These are phyloP conservation scores for Nezara viridula DNA, from an alignment of 2,888 invertebrate genomes.

Conservation along the genomic window DNA sequence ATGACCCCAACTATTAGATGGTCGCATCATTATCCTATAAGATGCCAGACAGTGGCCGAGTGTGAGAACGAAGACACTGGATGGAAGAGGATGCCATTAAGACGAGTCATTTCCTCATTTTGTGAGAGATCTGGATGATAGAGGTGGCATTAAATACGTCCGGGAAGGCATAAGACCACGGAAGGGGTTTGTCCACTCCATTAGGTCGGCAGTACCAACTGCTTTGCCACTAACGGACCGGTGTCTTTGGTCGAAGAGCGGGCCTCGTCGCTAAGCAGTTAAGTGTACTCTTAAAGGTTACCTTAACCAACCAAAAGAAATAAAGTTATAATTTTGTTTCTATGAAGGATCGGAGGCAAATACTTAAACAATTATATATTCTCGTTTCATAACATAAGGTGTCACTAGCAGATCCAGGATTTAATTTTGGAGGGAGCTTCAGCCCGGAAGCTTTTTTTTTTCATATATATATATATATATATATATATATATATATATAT, in stretches of 20 bases:
- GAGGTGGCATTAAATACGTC: slow-evolving; percentile 11
- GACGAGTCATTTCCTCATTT: slow-evolving; percentile 41
- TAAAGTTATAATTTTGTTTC: no score
- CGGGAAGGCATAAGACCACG: slow-evolving; percentile 31
- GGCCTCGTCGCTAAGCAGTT: background rate
- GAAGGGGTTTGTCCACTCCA: slow-evolving; percentile 29
- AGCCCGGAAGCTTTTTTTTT: no score
- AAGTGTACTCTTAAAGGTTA: background rate
- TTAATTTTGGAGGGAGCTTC: no score
- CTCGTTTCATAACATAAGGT: no score
- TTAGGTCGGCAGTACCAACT: background rate
- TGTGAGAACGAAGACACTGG: slow-evolving; percentile 45
- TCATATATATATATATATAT: no score
- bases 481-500: no score
- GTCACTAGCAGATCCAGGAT: no score
- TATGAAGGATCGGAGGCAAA: no score
- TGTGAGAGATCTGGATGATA: slow-evolving; percentile 39
- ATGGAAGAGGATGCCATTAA: slow-evolving; percentile 26
- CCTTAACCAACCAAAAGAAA: no score
- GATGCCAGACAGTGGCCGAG: background rate
- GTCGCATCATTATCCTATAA: slow-evolving; percentile 34
- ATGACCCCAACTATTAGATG: background rate
- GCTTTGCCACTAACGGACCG: background rate
- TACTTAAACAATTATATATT: no score
- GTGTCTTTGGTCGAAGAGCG: background rate